Conservation (phyloP, 2,113 vertebrate species). For the Dendrocopos noguchii region DNA sequence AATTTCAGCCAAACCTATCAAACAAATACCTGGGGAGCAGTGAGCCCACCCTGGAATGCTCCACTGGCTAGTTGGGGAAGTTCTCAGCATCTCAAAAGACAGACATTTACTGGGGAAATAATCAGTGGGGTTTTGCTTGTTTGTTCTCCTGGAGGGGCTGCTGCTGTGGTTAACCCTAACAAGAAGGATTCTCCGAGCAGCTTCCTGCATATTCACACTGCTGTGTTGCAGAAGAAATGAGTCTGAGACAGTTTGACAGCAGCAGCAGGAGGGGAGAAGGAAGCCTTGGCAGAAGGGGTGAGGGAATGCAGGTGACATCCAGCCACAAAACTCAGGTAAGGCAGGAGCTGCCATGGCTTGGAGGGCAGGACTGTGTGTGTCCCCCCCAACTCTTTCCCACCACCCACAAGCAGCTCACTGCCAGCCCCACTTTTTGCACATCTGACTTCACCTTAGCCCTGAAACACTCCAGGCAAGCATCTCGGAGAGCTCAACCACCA, state of each 20-base stretch:
- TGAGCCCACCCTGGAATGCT: accelerated
- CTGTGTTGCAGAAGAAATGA: background rate
- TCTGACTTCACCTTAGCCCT: background rate
- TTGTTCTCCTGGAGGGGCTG: background rate
- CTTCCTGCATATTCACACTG: background rate
- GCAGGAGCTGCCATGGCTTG: accelerated
- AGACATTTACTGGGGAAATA: background rate
- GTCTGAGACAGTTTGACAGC: no score
- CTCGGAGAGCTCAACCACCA: background rate
- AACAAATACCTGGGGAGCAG: background rate
- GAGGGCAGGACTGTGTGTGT: accelerated
- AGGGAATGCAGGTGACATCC: accelerated
- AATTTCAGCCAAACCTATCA: conserved; percentile 41
- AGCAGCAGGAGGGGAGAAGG: background rate
- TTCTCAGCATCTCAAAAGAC: background rate
- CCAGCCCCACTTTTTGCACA: background rate
- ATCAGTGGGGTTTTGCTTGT: background rate
- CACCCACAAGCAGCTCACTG: accelerated
- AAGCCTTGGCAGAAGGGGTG: accelerated
- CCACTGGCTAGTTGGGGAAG: background rate
- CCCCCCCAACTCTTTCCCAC: background rate
- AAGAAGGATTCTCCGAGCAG: background rate
- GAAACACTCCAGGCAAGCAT: background rate
- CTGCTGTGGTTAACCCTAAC: background rate
- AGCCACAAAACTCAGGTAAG: accelerated